Percentiles rank a stretch among this genome's conserved stretches.
These are phyloP conservation scores for Valencia hispanica DNA, from an alignment of 2,797 vertebrate genomes.

Conservation along the genomic window DNA sequence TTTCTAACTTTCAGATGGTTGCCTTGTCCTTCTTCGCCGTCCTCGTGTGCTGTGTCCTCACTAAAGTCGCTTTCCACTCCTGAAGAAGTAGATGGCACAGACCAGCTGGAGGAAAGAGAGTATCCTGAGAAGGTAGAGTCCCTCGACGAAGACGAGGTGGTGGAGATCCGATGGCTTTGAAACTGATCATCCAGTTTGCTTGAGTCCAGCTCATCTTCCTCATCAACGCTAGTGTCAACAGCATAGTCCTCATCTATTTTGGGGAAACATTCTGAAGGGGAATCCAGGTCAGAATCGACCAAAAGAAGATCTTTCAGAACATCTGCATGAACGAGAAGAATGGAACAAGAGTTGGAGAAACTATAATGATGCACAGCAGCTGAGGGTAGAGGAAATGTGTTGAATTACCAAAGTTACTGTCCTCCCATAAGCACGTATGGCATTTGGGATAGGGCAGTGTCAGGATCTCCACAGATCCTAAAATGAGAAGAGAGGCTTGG, in stretches of 20 bases:
- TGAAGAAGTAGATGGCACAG: slow-evolving; percentile 84
- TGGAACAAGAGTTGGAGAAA: background rate
- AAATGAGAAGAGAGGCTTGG: slow-evolving; percentile 38
- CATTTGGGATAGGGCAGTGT: slow-evolving; percentile 87
- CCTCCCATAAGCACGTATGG: slow-evolving; percentile 88
- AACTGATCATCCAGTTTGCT: slow-evolving; percentile 49
- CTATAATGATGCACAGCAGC: background rate
- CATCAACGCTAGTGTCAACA: slow-evolving; percentile 46
- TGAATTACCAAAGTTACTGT: slow-evolving; percentile 92
- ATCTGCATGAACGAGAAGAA: slow-evolving; percentile 71
- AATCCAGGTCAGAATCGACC: slow-evolving; percentile 75
- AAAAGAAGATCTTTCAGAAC: slow-evolving; percentile 85
- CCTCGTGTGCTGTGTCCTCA: slow-evolving; percentile 83
- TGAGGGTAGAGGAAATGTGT: background rate
- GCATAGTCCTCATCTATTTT: slow-evolving; percentile 65
- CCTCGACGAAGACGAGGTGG: slow-evolving; percentile 77
- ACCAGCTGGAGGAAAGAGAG: slow-evolving; percentile 77
- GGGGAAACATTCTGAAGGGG: slow-evolving; percentile 48
- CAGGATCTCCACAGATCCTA: slow-evolving; percentile 79
- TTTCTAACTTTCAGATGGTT: slow-evolving; percentile 49
- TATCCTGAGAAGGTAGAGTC: slow-evolving; percentile 80
- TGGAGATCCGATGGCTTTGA: slow-evolving; percentile 70
- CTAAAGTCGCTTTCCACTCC: slow-evolving; percentile 90
- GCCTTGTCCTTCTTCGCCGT: slow-evolving; percentile 78
- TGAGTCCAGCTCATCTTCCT: slow-evolving; percentile 68